phyloP scores from a whole-genome alignment of 2,888 invertebrate species.

The Dicycla oo region DNA sequence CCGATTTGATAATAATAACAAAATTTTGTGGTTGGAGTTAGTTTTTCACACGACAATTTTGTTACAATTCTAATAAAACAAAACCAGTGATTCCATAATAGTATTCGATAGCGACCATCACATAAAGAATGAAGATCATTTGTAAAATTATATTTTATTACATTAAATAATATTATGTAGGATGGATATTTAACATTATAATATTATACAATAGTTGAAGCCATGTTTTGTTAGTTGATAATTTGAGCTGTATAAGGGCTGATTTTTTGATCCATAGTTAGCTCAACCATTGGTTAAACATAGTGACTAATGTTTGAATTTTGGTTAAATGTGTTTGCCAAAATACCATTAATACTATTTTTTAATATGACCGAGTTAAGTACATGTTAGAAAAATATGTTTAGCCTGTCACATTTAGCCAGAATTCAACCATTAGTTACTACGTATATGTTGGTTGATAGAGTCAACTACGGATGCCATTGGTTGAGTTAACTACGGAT shows the following conservation, averaged over 20 bases:
- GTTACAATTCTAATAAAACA: constrained; percentile 46
- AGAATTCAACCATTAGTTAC: no score
- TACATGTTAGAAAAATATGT: no score
- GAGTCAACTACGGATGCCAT: no score
- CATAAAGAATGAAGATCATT: constrained; percentile 16
- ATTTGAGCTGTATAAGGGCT: constrained; percentile 27
- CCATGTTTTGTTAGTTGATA: constrained; percentile 17
- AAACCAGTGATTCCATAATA: constrained; percentile 20
- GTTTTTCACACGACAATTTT: constrained; percentile 4
- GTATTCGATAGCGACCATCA: constrained; percentile 41
- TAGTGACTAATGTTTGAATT: no score
- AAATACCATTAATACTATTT: no score
- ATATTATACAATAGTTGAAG: constrained; percentile 2
- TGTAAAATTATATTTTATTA: constrained; percentile 45
- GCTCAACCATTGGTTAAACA: no score
- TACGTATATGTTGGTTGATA: no score
- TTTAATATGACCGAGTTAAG: no score
- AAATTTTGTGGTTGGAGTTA: not conserved
- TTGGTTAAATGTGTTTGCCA: no score
- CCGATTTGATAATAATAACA: not conserved
- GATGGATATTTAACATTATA: not conserved
- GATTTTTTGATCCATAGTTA: no score
- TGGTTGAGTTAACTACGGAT: no score
- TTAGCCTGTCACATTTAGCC: no score
- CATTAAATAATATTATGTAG: constrained; percentile 23